These are phyloP conservation scores for Amphipoea lucens DNA, from an alignment of 2,888 invertebrate genomes.

Conservation along the genomic window DNA sequence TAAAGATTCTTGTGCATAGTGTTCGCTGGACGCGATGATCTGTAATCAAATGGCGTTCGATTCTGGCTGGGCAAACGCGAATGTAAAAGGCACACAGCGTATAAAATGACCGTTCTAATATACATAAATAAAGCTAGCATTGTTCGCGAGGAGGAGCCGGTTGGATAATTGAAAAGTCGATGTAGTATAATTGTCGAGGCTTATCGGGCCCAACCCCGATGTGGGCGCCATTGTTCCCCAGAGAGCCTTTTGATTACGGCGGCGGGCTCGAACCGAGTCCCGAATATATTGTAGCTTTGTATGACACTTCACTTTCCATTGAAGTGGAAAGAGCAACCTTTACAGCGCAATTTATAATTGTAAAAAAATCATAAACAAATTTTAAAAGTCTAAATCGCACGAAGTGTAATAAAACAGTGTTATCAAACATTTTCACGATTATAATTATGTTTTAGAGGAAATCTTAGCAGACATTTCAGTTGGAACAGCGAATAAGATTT, in stretches of 20 bases:
- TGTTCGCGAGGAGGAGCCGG: slow-evolving; percentile 86
- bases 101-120: slow-evolving; percentile 89
- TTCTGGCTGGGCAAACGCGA: slow-evolving; percentile 72
- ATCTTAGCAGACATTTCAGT: slow-evolving; percentile 62
- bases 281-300: slow-evolving; percentile 88
- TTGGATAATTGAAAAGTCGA: slow-evolving; percentile 90
- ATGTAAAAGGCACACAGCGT: slow-evolving; percentile 80
- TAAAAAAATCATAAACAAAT: slow-evolving; percentile 59
- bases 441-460: slow-evolving; percentile 62
- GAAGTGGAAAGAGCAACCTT: slow-evolving; percentile 84
- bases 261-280: slow-evolving; percentile 82
- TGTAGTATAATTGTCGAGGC: slow-evolving; percentile 90
- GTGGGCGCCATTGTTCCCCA: slow-evolving; percentile 89
- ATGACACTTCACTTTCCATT: slow-evolving; percentile 88
- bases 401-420: slow-evolving; percentile 33
- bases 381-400: slow-evolving; percentile 23
- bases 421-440: slow-evolving; percentile 53
- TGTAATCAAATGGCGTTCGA: slow-evolving; percentile 74
- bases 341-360: slow-evolving; percentile 70
- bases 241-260: slow-evolving; percentile 90
- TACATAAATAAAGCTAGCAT: slow-evolving; percentile 89
- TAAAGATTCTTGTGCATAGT: slow-evolving; percentile 1
- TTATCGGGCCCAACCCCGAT: slow-evolving; percentile 88
- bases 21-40: slow-evolving; percentile 25
- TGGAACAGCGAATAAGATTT: slow-evolving; percentile 74